Conservation (phyloP, 2,797 vertebrate genomes). For the Liasis olivaceus region DNA sequence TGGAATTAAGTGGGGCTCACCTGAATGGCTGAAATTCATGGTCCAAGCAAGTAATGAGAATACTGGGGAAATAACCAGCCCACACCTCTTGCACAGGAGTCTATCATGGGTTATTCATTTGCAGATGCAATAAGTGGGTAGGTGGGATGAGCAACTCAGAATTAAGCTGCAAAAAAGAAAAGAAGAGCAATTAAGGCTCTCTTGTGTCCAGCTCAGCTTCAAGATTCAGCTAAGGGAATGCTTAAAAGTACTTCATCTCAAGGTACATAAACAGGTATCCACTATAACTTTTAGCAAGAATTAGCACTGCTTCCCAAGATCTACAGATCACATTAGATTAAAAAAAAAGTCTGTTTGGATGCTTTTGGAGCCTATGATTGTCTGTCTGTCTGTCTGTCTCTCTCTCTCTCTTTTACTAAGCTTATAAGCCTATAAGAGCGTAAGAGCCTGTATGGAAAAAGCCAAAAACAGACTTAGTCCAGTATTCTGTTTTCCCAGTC, state of each 20-base stretch:
- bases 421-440: background rate
- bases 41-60: background rate
- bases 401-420: background rate
- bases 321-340: background rate
- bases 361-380: background rate
- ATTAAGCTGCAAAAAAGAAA: background rate
- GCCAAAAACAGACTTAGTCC: background rate
- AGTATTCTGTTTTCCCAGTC: background rate
- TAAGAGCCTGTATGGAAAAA: background rate
- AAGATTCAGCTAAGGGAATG: background rate
- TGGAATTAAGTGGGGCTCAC: too few relatives aligned
- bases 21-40: background rate
- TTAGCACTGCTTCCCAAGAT: background rate
- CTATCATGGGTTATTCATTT: background rate
- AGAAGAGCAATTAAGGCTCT: background rate
- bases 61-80: background rate
- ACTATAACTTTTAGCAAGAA: background rate
- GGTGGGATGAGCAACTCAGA: conserved; percentile 25
- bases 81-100: background rate
- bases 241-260: background rate
- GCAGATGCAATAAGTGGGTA: conserved; percentile 16
- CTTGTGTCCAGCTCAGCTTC: background rate
- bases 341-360: background rate
- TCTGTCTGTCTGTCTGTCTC: background rate
- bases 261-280: background rate